Percentiles rank a stretch among this genome's conserved stretches.
phyloP scores from a whole-genome alignment of 2,888 invertebrate genomes.

The Pheosia gnoma region DNA sequence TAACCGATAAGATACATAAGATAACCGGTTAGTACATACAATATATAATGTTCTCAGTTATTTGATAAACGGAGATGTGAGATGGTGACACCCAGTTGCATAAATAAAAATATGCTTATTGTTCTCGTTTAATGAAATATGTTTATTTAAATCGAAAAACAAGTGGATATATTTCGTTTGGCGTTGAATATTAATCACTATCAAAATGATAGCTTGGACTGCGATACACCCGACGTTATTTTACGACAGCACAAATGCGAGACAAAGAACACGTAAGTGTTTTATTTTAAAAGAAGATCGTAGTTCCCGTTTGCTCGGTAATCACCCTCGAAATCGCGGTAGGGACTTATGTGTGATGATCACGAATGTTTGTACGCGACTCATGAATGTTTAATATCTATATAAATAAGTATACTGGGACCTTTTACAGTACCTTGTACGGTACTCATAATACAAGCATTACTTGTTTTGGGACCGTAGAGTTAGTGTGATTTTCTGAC shows the following conservation, averaged over 20 bases:
- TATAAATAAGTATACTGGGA: no score
- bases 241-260: constrained; percentile 18
- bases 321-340: no score
- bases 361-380: no score
- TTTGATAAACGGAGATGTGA: background rate
- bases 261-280: constrained; percentile 27
- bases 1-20: constrained; percentile 5
- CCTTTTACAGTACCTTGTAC: no score
- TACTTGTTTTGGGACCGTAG: no score
- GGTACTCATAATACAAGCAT: no score
- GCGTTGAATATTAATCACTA: background rate
- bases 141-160: background rate
- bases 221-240: constrained; percentile 26
- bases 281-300: background rate
- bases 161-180: background rate
- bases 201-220: constrained; percentile 24
- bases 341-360: no score
- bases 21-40: background rate
- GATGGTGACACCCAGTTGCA: background rate
- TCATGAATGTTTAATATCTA: no score
- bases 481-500: no score
- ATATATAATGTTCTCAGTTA: background rate
- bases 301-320: no score
- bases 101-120: constrained; percentile 2
- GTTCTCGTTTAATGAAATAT: background rate